phyloP scores from a whole-genome alignment of 2,797 vertebrate species.

The Gambelia wislizenii region DNA sequence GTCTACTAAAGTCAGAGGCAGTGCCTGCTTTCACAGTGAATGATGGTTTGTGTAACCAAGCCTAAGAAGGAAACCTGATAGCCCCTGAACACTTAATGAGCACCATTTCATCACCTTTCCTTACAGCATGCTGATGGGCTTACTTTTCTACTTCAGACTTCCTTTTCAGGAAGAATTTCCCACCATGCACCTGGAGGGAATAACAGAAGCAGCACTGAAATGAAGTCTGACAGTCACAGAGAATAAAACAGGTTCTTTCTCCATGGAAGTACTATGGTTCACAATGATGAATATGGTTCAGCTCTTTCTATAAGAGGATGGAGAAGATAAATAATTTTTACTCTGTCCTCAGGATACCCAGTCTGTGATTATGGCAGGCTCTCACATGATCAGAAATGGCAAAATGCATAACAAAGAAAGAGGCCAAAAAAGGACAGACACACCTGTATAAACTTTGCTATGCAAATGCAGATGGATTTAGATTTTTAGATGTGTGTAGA shows the following conservation, averaged over 20 bases:
- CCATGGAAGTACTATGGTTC: not conserved
- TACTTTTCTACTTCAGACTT: not conserved
- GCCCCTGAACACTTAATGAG: slow-evolving; percentile 1
- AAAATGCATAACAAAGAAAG: not conserved
- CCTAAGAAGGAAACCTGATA: not conserved
- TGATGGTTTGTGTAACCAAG: not conserved
- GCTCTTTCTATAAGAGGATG: not conserved
- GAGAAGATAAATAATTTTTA: not conserved
- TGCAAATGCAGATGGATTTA: not conserved
- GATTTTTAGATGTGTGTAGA: not conserved
- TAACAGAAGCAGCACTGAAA: not conserved
- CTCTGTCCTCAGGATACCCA: not conserved
- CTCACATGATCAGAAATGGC: not conserved
- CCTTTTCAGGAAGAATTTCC: slow-evolving; percentile 15
- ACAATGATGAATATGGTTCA: not conserved
- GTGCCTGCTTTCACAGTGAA: not conserved
- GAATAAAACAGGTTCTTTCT: not conserved
- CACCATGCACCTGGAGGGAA: not conserved
- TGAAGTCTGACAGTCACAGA: not conserved
- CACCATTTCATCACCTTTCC: not conserved
- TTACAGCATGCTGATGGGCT: not conserved
- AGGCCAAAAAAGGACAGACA: not conserved
- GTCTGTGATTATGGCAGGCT: not conserved
- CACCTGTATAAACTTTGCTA: not conserved
- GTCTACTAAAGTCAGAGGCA: not conserved